phyloP scores from a whole-genome alignment of 2,113 vertebrate genomes.

The Arenaria interpres region DNA sequence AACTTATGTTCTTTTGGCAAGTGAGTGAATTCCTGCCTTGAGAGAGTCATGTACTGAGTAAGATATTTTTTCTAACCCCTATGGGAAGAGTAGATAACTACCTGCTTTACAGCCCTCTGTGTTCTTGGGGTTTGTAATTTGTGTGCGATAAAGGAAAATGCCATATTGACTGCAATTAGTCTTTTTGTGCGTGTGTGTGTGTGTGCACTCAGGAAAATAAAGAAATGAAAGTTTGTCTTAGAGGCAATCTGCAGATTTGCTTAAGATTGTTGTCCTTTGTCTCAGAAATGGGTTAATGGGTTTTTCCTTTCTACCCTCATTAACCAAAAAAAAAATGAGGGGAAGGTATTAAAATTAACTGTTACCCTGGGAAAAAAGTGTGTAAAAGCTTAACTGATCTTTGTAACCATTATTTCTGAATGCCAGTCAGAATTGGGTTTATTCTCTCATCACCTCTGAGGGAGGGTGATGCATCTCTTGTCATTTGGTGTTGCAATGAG shows the following conservation, averaged over 20 bases:
- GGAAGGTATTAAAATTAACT: neutral
- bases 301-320: neutral
- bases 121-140: conserved; percentile 34
- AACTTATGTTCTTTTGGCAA: neutral
- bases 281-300: rapidly evolving
- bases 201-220: neutral
- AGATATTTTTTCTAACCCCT: neutral
- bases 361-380: neutral
- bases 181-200: too few relatives aligned
- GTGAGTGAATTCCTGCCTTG: neutral
- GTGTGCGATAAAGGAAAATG: neutral
- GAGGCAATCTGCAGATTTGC: neutral
- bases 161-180: neutral
- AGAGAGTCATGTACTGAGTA: neutral
- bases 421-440: neutral
- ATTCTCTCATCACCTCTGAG: neutral
- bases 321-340: too few relatives aligned
- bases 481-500: neutral
- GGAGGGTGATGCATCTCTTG: neutral
- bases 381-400: neutral
- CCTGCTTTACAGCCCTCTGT: neutral
- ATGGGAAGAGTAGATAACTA: conserved; percentile 16
- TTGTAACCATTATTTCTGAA: neutral
- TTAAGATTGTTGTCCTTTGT: neutral
- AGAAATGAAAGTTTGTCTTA: neutral